These are phyloP conservation scores for Macrotis lagotis DNA, from an alignment of 2,113 vertebrate species.

Conservation along the genomic window DNA sequence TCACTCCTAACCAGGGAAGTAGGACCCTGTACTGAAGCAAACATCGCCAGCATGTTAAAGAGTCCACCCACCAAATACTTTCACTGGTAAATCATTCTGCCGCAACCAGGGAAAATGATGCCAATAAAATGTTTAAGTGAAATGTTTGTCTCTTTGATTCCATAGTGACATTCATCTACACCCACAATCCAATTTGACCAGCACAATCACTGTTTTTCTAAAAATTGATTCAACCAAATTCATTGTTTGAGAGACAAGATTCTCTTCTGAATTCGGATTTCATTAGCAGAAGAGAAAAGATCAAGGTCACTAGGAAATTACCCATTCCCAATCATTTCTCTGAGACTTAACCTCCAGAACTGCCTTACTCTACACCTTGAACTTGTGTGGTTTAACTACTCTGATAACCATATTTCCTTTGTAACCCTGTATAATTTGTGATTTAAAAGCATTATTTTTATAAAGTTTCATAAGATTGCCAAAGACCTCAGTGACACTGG, in stretches of 20 bases:
- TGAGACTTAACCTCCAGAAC: background rate
- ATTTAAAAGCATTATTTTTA: background rate
- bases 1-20: background rate
- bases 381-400: background rate
- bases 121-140: background rate
- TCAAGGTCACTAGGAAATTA: background rate
- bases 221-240: background rate
- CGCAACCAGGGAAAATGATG: background rate
- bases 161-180: background rate
- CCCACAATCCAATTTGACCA: background rate
- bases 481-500: background rate
- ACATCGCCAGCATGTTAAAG: background rate
- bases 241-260: background rate
- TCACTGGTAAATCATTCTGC: background rate
- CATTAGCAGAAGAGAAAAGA: background rate
- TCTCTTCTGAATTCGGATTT: background rate
- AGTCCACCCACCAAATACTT: constrained; percentile 4
- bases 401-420: background rate
- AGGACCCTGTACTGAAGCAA: background rate
- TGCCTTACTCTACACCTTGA: background rate
- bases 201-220: background rate
- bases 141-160: background rate
- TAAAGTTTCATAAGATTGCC: background rate
- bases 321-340: background rate
- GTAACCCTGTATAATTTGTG: background rate